Conservation (phyloP, 53 echinoderm and acorn worm genomes). For the Actinopyga echinites region DNA sequence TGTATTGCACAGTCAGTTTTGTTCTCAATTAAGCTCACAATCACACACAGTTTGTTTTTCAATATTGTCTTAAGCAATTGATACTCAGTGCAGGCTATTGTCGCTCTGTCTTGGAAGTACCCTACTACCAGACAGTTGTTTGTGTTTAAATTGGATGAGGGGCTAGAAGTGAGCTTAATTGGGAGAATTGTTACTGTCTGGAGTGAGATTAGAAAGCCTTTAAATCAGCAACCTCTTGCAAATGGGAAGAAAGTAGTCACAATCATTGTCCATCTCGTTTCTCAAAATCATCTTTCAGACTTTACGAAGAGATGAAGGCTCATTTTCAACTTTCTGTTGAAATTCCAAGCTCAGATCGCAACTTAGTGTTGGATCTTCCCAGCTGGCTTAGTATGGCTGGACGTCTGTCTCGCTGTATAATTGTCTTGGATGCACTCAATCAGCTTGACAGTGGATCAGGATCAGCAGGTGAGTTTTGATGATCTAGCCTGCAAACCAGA, state of each 20-base stretch:
- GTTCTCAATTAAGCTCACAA: no score
- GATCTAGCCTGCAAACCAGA: no score
- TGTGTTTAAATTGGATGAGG: no score
- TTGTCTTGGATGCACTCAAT: slow-evolving; percentile 86
- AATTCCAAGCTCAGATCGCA: slow-evolving; percentile 76
- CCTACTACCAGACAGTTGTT: no score
- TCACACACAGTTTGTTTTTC: no score
- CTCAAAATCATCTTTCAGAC: slow-evolving; percentile 32
- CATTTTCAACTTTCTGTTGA: slow-evolving; percentile 65
- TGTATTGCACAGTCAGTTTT: no score
- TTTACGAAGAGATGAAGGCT: slow-evolving; percentile 77
- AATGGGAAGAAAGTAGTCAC: neutral
- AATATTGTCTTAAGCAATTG: neutral
- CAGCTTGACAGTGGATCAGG: slow-evolving; percentile 85
- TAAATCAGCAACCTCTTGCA: neutral
- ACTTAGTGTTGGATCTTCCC: slow-evolving; percentile 78
- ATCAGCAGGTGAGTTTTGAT: slow-evolving; percentile 42
- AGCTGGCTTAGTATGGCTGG: slow-evolving; percentile 81
- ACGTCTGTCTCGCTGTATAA: slow-evolving; percentile 58
- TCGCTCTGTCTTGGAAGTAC: no score
- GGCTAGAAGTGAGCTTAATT: no score
- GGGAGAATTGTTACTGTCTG: no score
- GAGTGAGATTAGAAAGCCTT: no score
- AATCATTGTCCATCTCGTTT: neutral
- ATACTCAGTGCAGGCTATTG: neutral